These are phyloP conservation scores for Anabacerthia variegaticeps DNA, from an alignment of 2,797 vertebrate genomes.

Conservation along the genomic window DNA sequence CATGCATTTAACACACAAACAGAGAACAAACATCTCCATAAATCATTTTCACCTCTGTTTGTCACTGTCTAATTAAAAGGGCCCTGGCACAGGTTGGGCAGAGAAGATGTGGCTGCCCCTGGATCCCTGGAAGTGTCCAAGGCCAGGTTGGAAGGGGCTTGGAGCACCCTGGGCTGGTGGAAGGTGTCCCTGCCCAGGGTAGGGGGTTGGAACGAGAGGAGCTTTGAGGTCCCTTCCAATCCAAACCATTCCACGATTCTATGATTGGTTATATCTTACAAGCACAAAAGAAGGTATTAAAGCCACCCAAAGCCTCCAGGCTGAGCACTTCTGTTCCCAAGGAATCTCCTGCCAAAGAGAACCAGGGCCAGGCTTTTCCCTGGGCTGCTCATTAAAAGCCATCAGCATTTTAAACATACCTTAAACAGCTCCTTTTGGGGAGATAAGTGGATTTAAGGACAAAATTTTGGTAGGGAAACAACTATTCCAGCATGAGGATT, in stretches of 20 bases:
- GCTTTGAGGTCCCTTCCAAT: not conserved
- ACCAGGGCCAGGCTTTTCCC: not conserved
- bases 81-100: not conserved
- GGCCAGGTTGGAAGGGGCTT: not conserved
- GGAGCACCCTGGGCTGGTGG: rapidly evolving
- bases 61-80: not conserved
- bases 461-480: not conserved
- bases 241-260: not conserved
- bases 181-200: not conserved
- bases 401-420: not conserved
- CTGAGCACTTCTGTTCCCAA: not conserved
- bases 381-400: not conserved
- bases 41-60: not conserved
- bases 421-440: not conserved
- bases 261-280: not conserved
- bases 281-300: not conserved
- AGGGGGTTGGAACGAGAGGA: not conserved
- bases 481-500: not conserved
- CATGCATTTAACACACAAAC: not conserved
- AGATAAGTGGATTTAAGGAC: not conserved
- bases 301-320: not conserved
- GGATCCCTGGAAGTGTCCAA: not conserved
- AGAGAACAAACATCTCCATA: not conserved
- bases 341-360: not conserved
- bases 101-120: not conserved